phyloP scores from a whole-genome alignment of 2,113 vertebrate genomes.

The Sclerurus mexicanus region DNA sequence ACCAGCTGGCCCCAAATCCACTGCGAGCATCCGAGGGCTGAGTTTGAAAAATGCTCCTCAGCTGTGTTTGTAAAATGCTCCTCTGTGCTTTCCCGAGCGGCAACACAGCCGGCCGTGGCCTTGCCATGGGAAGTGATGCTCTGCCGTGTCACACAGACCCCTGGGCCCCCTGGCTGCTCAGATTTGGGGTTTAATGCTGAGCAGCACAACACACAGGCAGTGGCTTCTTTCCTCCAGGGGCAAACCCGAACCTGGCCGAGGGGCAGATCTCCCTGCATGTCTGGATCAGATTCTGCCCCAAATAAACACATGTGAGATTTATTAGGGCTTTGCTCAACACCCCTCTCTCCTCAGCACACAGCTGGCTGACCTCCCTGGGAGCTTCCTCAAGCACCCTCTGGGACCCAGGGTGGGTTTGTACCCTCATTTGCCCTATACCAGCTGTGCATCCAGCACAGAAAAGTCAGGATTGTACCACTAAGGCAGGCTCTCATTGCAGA shows the following conservation, averaged over 20 bases:
- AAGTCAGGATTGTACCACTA: not conserved
- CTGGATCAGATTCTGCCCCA: accelerated
- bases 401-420: not conserved
- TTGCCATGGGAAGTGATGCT: not conserved
- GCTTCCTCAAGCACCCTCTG: not conserved
- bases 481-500: not conserved
- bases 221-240: not conserved
- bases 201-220: not conserved
- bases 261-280: accelerated
- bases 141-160: not conserved
- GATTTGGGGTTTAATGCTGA: accelerated
- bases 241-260: not conserved
- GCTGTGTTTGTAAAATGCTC: not conserved
- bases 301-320: accelerated
- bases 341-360: not conserved
- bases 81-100: not conserved
- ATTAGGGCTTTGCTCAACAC: not conserved
- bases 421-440: not conserved
- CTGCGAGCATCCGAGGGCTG: not conserved
- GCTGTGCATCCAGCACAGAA: not conserved
- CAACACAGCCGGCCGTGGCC: not conserved
- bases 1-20: not conserved
- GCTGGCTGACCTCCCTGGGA: not conserved
- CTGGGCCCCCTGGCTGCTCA: accelerated
- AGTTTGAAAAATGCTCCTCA: slow-evolving; percentile 55